Percentiles rank a stretch among this genome's conserved stretches.
phyloP scores from a whole-genome alignment of 2,797 vertebrate species.

The Lycodopsis pacificus region DNA sequence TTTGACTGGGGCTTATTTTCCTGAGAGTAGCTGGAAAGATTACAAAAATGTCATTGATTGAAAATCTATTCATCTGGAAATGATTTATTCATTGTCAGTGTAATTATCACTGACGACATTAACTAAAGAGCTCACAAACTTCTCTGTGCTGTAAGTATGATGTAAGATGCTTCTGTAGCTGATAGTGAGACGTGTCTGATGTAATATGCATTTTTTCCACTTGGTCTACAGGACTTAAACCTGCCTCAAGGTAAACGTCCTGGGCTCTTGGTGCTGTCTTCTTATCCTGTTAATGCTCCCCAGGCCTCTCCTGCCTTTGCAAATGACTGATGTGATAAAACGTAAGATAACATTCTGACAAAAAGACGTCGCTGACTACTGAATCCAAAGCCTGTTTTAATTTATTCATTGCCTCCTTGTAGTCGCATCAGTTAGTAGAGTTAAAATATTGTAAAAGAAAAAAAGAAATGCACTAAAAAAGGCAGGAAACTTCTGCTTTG shows the following conservation, averaged over 20 bases:
- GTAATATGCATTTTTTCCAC: neutral
- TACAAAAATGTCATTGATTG: neutral
- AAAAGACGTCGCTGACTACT: neutral
- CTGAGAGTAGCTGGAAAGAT: neutral
- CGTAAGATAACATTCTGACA: neutral
- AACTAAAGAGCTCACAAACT: neutral
- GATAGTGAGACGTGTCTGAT: neutral
- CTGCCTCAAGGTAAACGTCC: conserved; percentile 1
- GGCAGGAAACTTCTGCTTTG: neutral
- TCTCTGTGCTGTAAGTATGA: neutral
- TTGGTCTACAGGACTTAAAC: conserved; percentile 1
- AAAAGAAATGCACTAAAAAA: neutral
- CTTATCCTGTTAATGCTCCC: conserved; percentile 11
- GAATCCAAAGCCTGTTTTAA: neutral
- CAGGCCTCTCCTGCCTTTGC: neutral
- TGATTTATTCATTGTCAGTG: neutral
- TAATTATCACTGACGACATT: neutral
- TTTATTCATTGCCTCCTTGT: conserved; percentile 7
- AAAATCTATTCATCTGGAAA: neutral
- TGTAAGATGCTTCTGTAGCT: neutral
- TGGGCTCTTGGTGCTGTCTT: neutral
- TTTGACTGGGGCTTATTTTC: neutral
- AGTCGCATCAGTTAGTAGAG: conserved; percentile 18
- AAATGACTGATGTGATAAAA: conserved; percentile 4
- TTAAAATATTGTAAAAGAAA: neutral